Base-by-base conservation (phyloP, 1,140 invertebrate species). In the Penaeus chinensis region DNA sequence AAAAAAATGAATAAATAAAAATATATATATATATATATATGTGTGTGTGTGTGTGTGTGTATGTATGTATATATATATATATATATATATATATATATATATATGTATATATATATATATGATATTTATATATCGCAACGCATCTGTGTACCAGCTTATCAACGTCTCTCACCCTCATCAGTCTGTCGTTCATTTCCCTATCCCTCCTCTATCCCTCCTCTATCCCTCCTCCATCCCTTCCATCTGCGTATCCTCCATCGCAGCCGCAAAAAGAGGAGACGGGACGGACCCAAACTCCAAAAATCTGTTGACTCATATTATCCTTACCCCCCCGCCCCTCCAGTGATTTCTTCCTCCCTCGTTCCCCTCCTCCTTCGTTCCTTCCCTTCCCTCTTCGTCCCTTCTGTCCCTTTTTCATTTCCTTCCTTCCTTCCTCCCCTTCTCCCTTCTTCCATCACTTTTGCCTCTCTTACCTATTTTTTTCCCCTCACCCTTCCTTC, bases 51-150 rank as follows among this genome's bases (percentile, higher is more conserved):
- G 10, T 69, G 27, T 69, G 18, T 69, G 10, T 69, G 19, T 69
- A 20, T 8, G 27, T 69, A 69, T 8, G 27, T 69, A 69, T 62
- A 80, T 80, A 80, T 62, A 80, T 80, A 80, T 62, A 80, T 80
- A 80, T 62, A 80, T 80, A 80, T 62, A 80, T 80, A 80, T 3
- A 80, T 61, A 80, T 3, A 80, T 80, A 80, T 3, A 80, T 80
- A 80, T 62, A 80, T 60, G 61, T 4, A 80, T 24, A 13, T 69
- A 27, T 69, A 69, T 69, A 69, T 69, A 69, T 4, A 7, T 69
- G 22, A 8, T n/a, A n/a, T 69, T 18, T n/a, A 69, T 69, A 69
- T 24, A 13, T 27, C 66, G 0, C 66, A 18, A 2, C 1, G 22
- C n/a, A 19, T 24, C 20, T 18, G 2, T 19, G 66, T 69, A 13